Evolutionary conservation across 2,888 invertebrate species (phyloP).

Genomic region (Phortica magna): DNA sequence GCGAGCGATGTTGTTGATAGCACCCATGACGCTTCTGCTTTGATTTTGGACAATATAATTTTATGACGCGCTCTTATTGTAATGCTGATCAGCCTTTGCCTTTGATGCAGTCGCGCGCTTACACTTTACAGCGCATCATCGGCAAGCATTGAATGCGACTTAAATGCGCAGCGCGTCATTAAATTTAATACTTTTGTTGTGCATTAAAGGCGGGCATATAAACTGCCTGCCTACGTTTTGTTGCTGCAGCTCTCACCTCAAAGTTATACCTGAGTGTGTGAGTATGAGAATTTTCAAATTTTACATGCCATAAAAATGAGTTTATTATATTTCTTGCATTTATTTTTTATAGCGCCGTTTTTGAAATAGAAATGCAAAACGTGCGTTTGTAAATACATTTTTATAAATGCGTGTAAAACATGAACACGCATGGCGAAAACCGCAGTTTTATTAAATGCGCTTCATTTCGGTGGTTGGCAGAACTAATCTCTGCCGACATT

Average conservation of each 20-base stretch:
- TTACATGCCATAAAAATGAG: neutral
- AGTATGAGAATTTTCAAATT: no score
- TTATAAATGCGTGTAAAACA: conserved; percentile 18
- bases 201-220: no score
- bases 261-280: no score
- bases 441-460: conserved; percentile 60
- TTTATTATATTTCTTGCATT: conserved; percentile 7
- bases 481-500: conserved; percentile 47
- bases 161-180: conserved; percentile 7
- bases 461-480: conserved; percentile 49
- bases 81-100: conserved; percentile 25
- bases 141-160: neutral
- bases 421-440: conserved; percentile 47
- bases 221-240: no score
- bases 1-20: conserved; percentile 1
- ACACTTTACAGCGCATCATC: conserved; percentile 7
- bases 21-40: conserved; percentile 39
- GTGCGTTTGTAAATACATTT: neutral
- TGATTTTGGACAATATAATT: conserved; percentile 66
- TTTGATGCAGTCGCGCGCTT: neutral
- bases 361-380: conserved; percentile 5
- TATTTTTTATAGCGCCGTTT: neutral
- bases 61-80: conserved; percentile 69
- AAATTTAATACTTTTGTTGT: conserved; percentile 2
- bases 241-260: no score